Evolutionary conservation across 2,113 vertebrate species (phyloP).

Genomic region (Anthoscopus minutus): DNA sequence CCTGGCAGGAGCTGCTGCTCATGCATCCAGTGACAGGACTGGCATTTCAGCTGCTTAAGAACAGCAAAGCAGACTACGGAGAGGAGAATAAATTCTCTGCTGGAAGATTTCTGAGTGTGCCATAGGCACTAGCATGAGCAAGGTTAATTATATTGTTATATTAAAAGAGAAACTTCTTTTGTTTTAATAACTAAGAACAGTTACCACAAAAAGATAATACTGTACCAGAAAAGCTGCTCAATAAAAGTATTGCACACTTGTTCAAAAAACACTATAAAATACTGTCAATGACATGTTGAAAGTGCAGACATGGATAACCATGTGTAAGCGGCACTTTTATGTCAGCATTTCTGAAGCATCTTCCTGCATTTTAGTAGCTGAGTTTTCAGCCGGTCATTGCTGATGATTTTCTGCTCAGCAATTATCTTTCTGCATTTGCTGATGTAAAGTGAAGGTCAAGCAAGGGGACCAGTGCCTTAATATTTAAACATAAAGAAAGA

Average conservation of each 20-base stretch:
- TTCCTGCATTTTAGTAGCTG: background rate
- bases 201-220: background rate
- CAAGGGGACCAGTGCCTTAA: background rate
- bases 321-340: background rate
- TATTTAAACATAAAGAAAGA: background rate
- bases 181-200: background rate
- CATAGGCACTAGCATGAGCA: background rate
- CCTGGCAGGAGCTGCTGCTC: background rate
- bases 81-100: background rate
- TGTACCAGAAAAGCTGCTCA: background rate
- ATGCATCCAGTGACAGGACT: accelerated
- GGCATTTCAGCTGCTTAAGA: background rate
- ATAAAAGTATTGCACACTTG: background rate
- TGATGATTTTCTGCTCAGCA: background rate
- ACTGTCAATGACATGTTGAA: background rate
- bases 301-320: background rate
- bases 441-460: background rate
- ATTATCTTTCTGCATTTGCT: background rate
- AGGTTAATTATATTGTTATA: background rate
- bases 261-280: background rate
- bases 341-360: background rate
- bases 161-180: background rate
- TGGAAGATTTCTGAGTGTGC: background rate
- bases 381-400: background rate
- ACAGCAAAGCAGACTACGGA: background rate